Conservation (phyloP, 35 echinoderm and acorn worm species). For the Ophiothrix spiculata region DNA sequence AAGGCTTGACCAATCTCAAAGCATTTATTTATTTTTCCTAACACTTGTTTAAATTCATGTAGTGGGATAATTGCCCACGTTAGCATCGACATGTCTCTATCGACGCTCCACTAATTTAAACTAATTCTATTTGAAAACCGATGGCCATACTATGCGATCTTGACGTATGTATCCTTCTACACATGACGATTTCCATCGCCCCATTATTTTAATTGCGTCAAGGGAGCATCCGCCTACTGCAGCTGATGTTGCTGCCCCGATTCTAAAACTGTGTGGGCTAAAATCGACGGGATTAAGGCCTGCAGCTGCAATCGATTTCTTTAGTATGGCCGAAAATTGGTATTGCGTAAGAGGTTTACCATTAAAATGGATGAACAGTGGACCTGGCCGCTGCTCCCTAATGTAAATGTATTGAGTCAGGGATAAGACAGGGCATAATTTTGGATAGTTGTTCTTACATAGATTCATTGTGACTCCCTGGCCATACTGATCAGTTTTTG, state of each 20-base stretch:
- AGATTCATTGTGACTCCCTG: neutral
- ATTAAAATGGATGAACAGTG: neutral
- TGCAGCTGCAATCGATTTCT: neutral
- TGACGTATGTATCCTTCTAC: conserved; percentile 8
- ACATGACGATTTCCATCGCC: conserved; percentile 11
- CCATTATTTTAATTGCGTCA: neutral
- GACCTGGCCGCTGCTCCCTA: neutral
- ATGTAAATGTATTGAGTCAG: neutral
- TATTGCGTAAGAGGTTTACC: neutral
- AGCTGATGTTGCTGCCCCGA: conserved; percentile 21
- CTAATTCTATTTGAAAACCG: no score
- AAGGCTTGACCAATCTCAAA: no score
- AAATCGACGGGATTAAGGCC: neutral
- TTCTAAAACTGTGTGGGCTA: conserved; percentile 20
- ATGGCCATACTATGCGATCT: no score
- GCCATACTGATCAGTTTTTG: neutral
- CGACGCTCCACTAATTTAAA: no score
- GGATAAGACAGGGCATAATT: neutral
- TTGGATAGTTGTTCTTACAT: neutral
- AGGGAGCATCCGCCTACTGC: neutral
- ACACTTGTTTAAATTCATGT: no score
- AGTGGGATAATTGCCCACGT: no score
- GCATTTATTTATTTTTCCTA: no score
- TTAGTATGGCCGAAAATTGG: neutral
- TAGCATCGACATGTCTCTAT: no score